Conservation (phyloP, 2,113 vertebrate genomes). For the Pantherophis guttatus region DNA sequence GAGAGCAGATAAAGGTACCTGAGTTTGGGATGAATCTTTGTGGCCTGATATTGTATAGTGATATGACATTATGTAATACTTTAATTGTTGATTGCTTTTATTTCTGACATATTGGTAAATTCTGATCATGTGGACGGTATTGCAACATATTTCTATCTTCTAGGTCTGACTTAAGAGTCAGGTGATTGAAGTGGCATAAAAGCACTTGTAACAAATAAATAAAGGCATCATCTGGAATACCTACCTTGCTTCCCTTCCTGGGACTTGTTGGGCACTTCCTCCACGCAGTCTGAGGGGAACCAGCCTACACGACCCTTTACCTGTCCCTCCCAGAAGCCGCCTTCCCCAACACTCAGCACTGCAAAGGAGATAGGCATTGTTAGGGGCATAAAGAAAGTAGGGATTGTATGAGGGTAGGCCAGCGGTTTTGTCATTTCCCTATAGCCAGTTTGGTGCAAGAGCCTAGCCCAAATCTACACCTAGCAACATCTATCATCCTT, state of each 20-base stretch:
- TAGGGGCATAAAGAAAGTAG: background rate
- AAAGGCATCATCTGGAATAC: background rate
- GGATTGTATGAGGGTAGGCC: background rate
- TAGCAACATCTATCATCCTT: too few relatives aligned
- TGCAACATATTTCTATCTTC: background rate
- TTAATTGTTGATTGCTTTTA: background rate
- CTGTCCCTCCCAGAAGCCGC: slow-evolving; percentile 92
- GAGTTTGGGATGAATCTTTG: background rate
- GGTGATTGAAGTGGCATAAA: background rate
- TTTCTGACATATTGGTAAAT: background rate
- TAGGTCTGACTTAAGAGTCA: background rate
- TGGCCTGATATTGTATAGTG: background rate
- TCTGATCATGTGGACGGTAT: background rate
- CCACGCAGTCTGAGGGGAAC: slow-evolving; percentile 92
- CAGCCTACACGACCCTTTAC: slow-evolving; percentile 87
- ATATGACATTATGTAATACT: background rate
- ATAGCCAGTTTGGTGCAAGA: background rate
- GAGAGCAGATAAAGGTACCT: background rate
- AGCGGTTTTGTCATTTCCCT: background rate
- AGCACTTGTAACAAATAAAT: background rate
- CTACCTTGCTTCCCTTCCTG: slow-evolving; percentile 87
- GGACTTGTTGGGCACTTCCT: slow-evolving; percentile 84
- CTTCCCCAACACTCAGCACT: slow-evolving; percentile 91
- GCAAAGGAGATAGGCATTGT: background rate
- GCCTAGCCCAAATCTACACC: background rate